phyloP scores from a whole-genome alignment of 2,113 vertebrate species.

The Cyprinus carpio region DNA sequence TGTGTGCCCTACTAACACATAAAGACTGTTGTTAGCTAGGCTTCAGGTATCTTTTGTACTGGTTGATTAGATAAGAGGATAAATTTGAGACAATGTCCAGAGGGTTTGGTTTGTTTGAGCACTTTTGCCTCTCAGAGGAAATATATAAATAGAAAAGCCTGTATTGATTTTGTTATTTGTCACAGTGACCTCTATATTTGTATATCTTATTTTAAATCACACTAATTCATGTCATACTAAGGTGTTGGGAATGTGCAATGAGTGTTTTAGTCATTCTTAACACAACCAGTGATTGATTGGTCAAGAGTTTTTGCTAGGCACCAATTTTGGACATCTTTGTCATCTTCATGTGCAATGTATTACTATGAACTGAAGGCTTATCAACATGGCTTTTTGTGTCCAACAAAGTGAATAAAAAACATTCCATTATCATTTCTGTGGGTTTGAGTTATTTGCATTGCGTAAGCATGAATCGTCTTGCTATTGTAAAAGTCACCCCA shows the following conservation, averaged over 20 bases:
- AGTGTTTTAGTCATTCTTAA: constrained; percentile 48
- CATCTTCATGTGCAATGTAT: constrained; percentile 45
- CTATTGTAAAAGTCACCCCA: background rate
- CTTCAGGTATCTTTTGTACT: constrained; percentile 46
- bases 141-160: constrained; percentile 31
- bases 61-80: constrained; percentile 31
- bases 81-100: constrained; percentile 19
- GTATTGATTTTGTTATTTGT: constrained; percentile 50
- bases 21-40: constrained; percentile 28
- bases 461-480: background rate
- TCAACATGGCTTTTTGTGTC: constrained; percentile 55
- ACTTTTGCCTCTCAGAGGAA: constrained; percentile 46
- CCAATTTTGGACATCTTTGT: constrained; percentile 43
- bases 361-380: constrained; percentile 47
- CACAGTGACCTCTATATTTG: constrained; percentile 53
- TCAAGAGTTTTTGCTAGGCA: constrained; percentile 42
- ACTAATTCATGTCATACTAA: constrained; percentile 48
- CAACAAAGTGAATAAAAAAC: constrained; percentile 50
- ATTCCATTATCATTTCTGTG: constrained; percentile 37
- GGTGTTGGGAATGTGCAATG: constrained; percentile 50
- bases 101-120: constrained; percentile 22
- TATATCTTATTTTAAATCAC: constrained; percentile 47
- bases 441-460: background rate
- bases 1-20: constrained; percentile 42
- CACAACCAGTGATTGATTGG: constrained; percentile 43